Percentiles rank a stretch among this genome's conserved stretches.
phyloP scores from a whole-genome alignment of 2,888 invertebrate species.

The Leucania comma region DNA sequence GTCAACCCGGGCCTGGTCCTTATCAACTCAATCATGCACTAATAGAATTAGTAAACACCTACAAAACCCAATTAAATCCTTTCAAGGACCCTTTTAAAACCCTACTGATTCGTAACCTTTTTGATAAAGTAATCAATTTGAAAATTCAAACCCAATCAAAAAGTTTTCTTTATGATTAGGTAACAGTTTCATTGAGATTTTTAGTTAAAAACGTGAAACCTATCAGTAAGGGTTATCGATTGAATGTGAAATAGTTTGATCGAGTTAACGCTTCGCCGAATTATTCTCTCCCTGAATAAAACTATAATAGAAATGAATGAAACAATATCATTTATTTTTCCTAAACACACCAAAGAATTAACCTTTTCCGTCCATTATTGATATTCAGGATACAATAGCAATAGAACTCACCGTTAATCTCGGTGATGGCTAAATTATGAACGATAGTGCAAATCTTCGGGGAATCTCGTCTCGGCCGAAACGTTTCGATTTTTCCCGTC shows the following conservation, averaged over 20 bases:
- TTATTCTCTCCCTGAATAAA: background rate
- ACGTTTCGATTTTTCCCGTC: constrained; percentile 68
- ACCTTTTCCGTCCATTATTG: constrained; percentile 13
- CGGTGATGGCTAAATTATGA: constrained; percentile 61
- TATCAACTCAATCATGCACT: too few species aligned
- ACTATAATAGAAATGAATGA: background rate
- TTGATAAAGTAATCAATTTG: background rate
- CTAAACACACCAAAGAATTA: constrained; percentile 6
- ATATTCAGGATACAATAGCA: constrained; percentile 26
- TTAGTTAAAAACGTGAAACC: background rate
- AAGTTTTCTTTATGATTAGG: background rate
- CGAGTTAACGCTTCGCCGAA: background rate
- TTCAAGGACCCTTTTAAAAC: background rate
- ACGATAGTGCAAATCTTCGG: constrained; percentile 56
- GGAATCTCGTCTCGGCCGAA: constrained; percentile 48
- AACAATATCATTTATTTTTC: background rate
- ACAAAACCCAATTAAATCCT: background rate
- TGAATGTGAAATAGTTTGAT: background rate
- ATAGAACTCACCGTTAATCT: constrained; percentile 46
- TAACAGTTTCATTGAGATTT: background rate
- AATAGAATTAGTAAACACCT: background rate
- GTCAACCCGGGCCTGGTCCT: too few species aligned
- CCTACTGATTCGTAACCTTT: background rate
- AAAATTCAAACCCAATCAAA: background rate
- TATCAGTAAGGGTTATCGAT: background rate